Evolutionary conservation across 2,888 invertebrate species (phyloP).

Genomic region (Calliopum simillimum): DNA sequence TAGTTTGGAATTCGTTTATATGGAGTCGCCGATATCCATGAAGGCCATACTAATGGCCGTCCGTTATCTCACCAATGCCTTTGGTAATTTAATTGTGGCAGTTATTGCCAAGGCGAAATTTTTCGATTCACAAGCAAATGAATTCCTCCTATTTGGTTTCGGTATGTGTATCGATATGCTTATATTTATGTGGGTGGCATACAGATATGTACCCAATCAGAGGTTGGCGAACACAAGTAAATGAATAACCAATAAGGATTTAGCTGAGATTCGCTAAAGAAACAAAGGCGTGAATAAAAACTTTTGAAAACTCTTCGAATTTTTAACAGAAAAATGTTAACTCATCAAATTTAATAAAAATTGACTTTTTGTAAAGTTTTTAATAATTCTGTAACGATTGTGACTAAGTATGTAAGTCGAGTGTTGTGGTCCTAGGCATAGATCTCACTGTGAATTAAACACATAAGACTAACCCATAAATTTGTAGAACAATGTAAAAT

Average conservation of each 20-base stretch:
- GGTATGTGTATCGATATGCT: slow-evolving; percentile 88
- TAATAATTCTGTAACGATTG: too few relatives aligned
- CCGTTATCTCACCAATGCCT: slow-evolving; percentile 91
- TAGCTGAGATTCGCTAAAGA: slow-evolving; percentile 54
- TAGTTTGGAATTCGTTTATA: slow-evolving; percentile 77
- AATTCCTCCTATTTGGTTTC: slow-evolving; percentile 89
- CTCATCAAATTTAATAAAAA: too few relatives aligned
- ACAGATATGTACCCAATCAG: slow-evolving; percentile 74
- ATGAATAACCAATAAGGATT: slow-evolving; percentile 41
- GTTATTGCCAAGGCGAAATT: slow-evolving; percentile 83
- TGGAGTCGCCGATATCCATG: slow-evolving; percentile 81
- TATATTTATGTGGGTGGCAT: slow-evolving; percentile 84
- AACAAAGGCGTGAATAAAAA: slow-evolving; percentile 48
- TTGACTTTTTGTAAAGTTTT: too few relatives aligned
- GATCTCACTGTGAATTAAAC: too few relatives aligned
- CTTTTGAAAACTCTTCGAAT: too few relatives aligned
- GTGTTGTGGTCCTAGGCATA: too few relatives aligned
- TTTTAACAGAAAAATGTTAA: too few relatives aligned
- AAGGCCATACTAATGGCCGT: slow-evolving; percentile 92
- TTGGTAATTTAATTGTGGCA: slow-evolving; percentile 93
- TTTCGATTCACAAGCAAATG: slow-evolving; percentile 83
- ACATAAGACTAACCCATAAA: too few relatives aligned
- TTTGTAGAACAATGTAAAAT: too few relatives aligned
- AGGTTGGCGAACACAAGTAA: slow-evolving; percentile 44
- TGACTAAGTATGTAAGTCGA: too few relatives aligned